These are phyloP conservation scores for Odiellus spinosus DNA, from an alignment of 2,888 invertebrate species.

Conservation along the genomic window DNA sequence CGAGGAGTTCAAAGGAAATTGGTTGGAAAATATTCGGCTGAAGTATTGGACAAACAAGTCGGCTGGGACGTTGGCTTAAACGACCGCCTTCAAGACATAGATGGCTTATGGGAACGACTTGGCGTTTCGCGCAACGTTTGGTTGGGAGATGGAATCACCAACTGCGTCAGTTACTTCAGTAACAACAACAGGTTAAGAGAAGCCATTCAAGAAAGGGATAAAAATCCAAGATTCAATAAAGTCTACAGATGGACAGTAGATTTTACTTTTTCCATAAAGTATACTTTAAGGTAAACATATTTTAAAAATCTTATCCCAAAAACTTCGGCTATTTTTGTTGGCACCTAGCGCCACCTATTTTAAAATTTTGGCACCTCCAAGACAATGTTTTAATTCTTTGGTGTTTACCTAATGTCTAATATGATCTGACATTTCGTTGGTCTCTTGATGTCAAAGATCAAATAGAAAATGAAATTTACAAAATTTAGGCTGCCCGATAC, in stretches of 20 bases:
- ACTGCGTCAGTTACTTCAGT: constrained; percentile 6
- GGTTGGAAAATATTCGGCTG: background rate
- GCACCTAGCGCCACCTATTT: no score
- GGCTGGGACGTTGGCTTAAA: constrained; percentile 8
- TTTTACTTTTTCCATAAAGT: background rate
- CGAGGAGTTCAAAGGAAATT: constrained; percentile 5
- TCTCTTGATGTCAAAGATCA: no score
- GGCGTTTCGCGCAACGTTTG: constrained; percentile 4
- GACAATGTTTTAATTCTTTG: no score
- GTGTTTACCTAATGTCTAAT: no score
- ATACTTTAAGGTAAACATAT: background rate
- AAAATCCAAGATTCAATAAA: constrained; percentile 1
- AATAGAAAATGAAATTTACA: no score
- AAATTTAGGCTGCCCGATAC: no score
- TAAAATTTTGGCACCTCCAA: no score
- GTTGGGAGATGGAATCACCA: constrained; percentile 11
- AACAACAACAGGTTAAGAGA: background rate
- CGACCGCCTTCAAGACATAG: constrained; percentile 2
- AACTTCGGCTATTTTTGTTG: no score
- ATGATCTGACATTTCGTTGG: no score
- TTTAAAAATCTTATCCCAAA: no score
- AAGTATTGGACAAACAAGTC: background rate
- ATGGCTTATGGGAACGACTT: constrained; percentile 1
- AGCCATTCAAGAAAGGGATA: background rate
- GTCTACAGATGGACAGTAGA: constrained; percentile 15